These are phyloP conservation scores for Poeciliopsis gracilis DNA, from an alignment of 2,797 vertebrate genomes.

Conservation along the genomic window DNA sequence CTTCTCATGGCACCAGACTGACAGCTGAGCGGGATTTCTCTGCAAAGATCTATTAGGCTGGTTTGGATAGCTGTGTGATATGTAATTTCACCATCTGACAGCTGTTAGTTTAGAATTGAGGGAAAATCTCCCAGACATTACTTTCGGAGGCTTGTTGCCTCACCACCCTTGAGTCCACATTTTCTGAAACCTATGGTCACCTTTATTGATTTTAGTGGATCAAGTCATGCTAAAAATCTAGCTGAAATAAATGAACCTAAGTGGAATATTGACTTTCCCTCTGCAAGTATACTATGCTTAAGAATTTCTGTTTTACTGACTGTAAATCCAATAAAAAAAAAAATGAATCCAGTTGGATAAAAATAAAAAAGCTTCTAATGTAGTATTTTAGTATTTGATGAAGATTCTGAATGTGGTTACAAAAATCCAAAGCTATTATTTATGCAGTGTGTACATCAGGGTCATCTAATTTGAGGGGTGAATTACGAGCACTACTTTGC, in stretches of 20 bases:
- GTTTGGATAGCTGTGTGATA: slow-evolving; percentile 42
- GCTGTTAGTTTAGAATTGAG: slow-evolving; percentile 48
- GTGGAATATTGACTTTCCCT: slow-evolving; percentile 51
- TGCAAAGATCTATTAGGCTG: slow-evolving; percentile 43
- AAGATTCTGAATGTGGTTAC: not conserved
- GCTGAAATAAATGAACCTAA: slow-evolving; percentile 52
- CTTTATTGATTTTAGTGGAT: slow-evolving; percentile 58
- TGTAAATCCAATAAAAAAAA: slow-evolving; percentile 11
- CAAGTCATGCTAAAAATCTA: slow-evolving; percentile 50
- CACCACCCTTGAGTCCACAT: slow-evolving; percentile 48
- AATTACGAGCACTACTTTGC: not conserved
- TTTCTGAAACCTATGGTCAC: slow-evolving; percentile 37
- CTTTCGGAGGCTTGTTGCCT: slow-evolving; percentile 37
- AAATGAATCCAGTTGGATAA: not conserved
- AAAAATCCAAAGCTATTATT: not conserved
- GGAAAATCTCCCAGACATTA: slow-evolving; percentile 48
- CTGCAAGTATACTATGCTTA: slow-evolving; percentile 32
- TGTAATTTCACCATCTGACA: slow-evolving; percentile 56
- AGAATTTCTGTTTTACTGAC: slow-evolving; percentile 37
- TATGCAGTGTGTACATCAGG: not conserved
- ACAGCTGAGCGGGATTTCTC: slow-evolving; percentile 42
- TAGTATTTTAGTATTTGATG: not conserved
- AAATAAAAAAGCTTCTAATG: not conserved
- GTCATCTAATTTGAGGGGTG: not conserved
- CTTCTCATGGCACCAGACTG: slow-evolving; percentile 9